These are phyloP conservation scores for rat (Rattus norvegicus) DNA, from an alignment of 2,113 vertebrate species.

Conservation along the genomic window GRCr8 NC_086031.1:83798001-83798500, in stretches of 20 bases:
- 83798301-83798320: neutral
- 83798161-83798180: neutral
- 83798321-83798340: neutral
- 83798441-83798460: neutral
- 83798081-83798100: neutral
- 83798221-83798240: no score
- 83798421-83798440: fast-evolving
- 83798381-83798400: fast-evolving
- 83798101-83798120: neutral
- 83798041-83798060: neutral
- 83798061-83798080: neutral
- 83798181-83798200: neutral
- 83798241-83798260: no score
- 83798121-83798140: neutral
- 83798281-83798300: neutral
- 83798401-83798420: neutral
- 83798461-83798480: neutral
- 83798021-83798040: neutral
- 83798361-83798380: neutral
- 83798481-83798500: neutral
- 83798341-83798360: neutral
- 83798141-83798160: neutral
- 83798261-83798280: no score
- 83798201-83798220: neutral
- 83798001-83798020: neutral